Percentiles rank a stretch among this genome's conserved stretches.
phyloP scores from a whole-genome alignment of 2,113 vertebrate genomes.

The Python bivittatus region DNA sequence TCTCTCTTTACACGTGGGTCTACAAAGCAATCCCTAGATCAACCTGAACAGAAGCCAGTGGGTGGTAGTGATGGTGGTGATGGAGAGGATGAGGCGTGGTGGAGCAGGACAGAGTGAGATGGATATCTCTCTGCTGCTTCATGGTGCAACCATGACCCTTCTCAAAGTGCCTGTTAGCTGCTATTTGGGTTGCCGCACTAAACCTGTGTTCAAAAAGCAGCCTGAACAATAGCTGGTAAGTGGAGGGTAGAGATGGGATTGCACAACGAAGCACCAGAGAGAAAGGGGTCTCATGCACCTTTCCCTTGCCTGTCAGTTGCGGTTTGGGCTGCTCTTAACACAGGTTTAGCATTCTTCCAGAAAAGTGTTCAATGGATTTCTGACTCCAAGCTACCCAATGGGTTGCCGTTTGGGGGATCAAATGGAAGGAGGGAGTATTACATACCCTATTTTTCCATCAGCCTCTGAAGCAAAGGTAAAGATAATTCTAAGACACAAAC shows the following conservation, averaged over 20 bases:
- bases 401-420: neutral
- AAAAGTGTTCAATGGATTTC: neutral
- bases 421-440: neutral
- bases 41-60: neutral
- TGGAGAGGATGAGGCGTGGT: neutral
- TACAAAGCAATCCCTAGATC: neutral
- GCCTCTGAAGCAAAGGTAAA: neutral
- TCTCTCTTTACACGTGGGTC: neutral
- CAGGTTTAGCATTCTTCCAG: neutral
- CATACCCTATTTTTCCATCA: neutral
- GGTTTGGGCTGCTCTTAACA: neutral
- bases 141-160: neutral
- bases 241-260: neutral
- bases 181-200: neutral
- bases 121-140: neutral
- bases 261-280: neutral
- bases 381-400: neutral
- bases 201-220: neutral
- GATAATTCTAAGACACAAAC: neutral
- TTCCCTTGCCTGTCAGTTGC: neutral
- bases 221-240: neutral
- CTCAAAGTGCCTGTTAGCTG: neutral
- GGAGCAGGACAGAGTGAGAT: neutral
- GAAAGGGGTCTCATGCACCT: neutral
- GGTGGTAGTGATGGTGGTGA: neutral